phyloP scores from a whole-genome alignment of 2,888 invertebrate genomes.

The Phytoseiulus persimilis region DNA sequence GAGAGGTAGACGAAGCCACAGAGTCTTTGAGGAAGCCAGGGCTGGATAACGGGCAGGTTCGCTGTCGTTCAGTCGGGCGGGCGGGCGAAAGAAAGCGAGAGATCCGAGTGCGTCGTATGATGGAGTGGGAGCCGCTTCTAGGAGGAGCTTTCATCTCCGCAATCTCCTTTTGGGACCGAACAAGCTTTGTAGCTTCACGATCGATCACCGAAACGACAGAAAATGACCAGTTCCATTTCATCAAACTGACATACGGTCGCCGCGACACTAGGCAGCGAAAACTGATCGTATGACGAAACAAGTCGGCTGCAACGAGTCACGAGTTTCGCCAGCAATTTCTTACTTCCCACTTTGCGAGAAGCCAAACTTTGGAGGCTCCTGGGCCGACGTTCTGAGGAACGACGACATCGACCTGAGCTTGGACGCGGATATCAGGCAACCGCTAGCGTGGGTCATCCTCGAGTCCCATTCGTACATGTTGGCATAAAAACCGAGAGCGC shows the following conservation, averaged over 20 bases:
- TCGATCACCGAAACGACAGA: not conserved
- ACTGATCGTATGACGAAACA: not conserved
- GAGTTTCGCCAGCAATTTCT: not conserved
- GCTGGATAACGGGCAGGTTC: not conserved
- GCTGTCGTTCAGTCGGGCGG: not conserved
- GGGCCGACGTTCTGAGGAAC: not conserved
- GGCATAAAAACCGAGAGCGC: too few species aligned
- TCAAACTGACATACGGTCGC: not conserved
- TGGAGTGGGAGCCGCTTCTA: not conserved
- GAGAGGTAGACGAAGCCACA: not conserved
- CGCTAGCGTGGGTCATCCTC: too few species aligned
- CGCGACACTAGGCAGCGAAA: not conserved
- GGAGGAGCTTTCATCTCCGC: not conserved
- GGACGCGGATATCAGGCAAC: too few species aligned
- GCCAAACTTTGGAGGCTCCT: not conserved
- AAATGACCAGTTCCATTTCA: slow-evolving; percentile 5
- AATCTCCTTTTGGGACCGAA: not conserved
- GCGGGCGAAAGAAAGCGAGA: not conserved
- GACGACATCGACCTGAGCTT: too few species aligned
- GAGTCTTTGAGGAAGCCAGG: not conserved
- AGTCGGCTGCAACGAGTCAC: not conserved
- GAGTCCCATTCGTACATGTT: too few species aligned
- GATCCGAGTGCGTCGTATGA: not conserved
- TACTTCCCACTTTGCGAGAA: not conserved
- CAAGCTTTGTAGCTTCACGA: not conserved